Evolutionary conservation across 1,140 invertebrate genomes (phyloP).

Genomic region (Propsilocerus akamusi): DNA sequence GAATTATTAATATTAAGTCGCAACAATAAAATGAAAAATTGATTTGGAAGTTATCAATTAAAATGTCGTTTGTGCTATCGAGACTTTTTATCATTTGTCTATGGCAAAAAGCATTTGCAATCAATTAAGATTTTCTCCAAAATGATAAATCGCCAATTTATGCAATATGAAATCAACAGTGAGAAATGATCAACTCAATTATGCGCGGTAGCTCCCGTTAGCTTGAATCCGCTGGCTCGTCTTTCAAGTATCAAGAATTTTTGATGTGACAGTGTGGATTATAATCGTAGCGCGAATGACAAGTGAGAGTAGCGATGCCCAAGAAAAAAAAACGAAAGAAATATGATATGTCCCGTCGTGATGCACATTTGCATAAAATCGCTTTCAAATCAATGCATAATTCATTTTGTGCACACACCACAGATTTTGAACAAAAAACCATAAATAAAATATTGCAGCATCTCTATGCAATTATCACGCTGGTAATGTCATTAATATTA

Average conservation of each 20-base stretch:
- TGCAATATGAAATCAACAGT: not conserved
- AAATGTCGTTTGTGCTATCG: too few species aligned
- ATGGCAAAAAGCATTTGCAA: too few species aligned
- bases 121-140: too few species aligned
- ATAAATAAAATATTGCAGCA: not conserved
- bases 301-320: not conserved
- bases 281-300: too few species aligned
- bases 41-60: too few species aligned
- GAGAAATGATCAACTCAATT: not conserved
- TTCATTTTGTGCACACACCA: not conserved
- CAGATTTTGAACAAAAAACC: not conserved
- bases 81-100: too few species aligned
- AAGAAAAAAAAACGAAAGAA: not conserved
- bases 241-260: too few species aligned
- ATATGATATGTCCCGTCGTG: not conserved
- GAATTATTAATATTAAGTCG: too few species aligned
- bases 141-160: constrained; percentile 1
- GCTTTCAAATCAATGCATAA: constrained; percentile 4
- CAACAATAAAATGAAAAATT: too few species aligned
- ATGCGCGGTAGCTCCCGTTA: too few species aligned
- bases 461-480: not conserved
- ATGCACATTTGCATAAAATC: not conserved
- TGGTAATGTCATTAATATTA: constrained; percentile 3
- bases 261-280: too few species aligned
- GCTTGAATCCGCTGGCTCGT: too few species aligned